Conservation (phyloP, 1,140 invertebrate species). For the Cheumatopsyche charites region DNA sequence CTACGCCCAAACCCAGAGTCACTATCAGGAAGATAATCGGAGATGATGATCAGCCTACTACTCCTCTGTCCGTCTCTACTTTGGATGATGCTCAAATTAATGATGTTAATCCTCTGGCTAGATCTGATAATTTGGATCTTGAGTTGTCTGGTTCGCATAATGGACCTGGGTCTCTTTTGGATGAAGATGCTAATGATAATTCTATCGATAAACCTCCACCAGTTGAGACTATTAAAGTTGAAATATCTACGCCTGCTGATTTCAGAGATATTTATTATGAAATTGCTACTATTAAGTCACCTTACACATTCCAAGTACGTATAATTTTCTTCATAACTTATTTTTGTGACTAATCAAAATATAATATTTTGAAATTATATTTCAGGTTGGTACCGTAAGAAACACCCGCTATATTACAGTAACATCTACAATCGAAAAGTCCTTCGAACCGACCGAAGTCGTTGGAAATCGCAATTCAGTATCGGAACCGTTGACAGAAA, state of each 20-base stretch:
- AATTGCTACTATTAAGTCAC: slow-evolving; percentile 87
- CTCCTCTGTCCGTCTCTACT: slow-evolving; percentile 56
- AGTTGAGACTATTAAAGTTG: slow-evolving; percentile 80
- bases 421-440: slow-evolving; percentile 80
- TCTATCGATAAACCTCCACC: slow-evolving; percentile 68
- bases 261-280: slow-evolving; percentile 84
- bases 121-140: slow-evolving; percentile 67
- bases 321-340: not conserved
- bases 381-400: slow-evolving; percentile 82
- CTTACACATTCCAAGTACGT: slow-evolving; percentile 83
- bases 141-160: slow-evolving; percentile 72
- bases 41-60: slow-evolving; percentile 61
- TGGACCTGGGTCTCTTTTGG: slow-evolving; percentile 64
- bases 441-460: slow-evolving; percentile 67
- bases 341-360: too few species aligned
- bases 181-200: slow-evolving; percentile 66
- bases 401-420: slow-evolving; percentile 87
- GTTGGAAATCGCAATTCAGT: slow-evolving; percentile 63
- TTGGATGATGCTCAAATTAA: slow-evolving; percentile 56
- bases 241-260: slow-evolving; percentile 84
- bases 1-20: slow-evolving; percentile 83
- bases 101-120: slow-evolving; percentile 53
- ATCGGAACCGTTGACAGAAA: slow-evolving; percentile 81
- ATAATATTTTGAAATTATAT: too few species aligned
- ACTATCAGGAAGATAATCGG: slow-evolving; percentile 76